phyloP scores from a whole-genome alignment of 2,888 invertebrate genomes.

The Nephrocerus scutellatus region DNA sequence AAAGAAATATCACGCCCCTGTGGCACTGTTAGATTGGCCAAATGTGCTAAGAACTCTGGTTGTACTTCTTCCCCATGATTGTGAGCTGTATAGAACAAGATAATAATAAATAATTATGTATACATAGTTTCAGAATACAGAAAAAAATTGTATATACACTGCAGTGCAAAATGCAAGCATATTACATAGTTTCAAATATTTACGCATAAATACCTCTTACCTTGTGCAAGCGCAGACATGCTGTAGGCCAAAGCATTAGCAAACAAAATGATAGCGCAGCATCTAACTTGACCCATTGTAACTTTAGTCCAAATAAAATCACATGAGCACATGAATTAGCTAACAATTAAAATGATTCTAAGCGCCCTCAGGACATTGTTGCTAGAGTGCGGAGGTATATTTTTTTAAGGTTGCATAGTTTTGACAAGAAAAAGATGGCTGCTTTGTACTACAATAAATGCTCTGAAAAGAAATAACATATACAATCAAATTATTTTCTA shows the following conservation, averaged over 20 bases:
- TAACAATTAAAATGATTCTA: slow-evolving; percentile 9
- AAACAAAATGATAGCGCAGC: slow-evolving; percentile 29
- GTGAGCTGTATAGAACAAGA: slow-evolving; percentile 55
- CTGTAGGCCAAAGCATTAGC: slow-evolving; percentile 21
- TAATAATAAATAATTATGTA: slow-evolving; percentile 3
- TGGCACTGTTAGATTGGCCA: slow-evolving; percentile 80
- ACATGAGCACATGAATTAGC: slow-evolving; percentile 17
- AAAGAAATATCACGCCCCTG: slow-evolving; percentile 83
- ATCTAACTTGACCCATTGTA: slow-evolving; percentile 30
- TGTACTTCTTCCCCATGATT: slow-evolving; percentile 58
- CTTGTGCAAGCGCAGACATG: slow-evolving; percentile 30
- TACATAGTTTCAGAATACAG: not conserved
- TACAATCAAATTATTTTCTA: too few species aligned
- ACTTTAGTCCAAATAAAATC: slow-evolving; percentile 23
- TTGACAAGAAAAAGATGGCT: too few species aligned
- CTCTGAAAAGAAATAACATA: too few species aligned
- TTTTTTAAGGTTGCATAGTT: too few species aligned
- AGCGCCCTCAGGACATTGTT: slow-evolving; percentile 7
- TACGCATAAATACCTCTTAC: slow-evolving; percentile 23
- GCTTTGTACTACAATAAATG: too few species aligned
- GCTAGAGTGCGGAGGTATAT: too few species aligned
- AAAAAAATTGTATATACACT: not conserved
- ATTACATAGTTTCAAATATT: not conserved
- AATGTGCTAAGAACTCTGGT: slow-evolving; percentile 75
- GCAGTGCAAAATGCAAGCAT: not conserved